phyloP scores from a whole-genome alignment of 2,888 invertebrate species.

The Rotaria socialis region DNA sequence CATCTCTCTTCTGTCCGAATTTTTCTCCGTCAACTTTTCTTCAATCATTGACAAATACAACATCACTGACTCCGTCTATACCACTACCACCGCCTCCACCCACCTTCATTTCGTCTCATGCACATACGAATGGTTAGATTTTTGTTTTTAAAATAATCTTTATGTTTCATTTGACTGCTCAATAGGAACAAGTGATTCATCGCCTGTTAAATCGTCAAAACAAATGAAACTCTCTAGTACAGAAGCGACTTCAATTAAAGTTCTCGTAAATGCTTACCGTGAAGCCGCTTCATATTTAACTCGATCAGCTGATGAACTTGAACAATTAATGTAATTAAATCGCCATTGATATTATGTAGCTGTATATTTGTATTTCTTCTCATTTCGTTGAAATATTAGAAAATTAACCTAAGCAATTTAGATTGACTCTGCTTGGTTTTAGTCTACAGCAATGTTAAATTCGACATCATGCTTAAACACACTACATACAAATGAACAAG shows the following conservation, averaged over 20 bases:
- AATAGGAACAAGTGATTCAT: background rate
- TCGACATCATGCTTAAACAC: no score
- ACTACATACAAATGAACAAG: no score
- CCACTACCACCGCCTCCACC: background rate
- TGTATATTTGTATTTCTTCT: no score
- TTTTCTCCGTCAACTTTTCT: background rate
- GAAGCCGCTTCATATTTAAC: conserved; percentile 91
- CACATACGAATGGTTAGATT: background rate
- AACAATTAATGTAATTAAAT: conserved; percentile 66
- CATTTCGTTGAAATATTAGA: no score
- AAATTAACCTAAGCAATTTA: no score
- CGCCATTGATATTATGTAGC: background rate
- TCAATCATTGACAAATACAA: background rate
- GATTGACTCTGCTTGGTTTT: no score
- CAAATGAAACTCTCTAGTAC: conserved; percentile 71
- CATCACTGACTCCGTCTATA: background rate
- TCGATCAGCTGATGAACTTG: conserved; percentile 87
- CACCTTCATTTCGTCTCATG: background rate
- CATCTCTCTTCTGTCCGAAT: background rate
- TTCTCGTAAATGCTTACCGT: conserved; percentile 88
- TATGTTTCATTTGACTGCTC: background rate
- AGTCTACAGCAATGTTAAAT: no score
- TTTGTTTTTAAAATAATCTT: background rate
- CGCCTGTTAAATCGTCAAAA: conserved; percentile 28
- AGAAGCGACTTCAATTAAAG: conserved; percentile 85